Evolutionary conservation across 2,888 invertebrate genomes (phyloP).

Genomic region (Diarsia mendica): DNA sequence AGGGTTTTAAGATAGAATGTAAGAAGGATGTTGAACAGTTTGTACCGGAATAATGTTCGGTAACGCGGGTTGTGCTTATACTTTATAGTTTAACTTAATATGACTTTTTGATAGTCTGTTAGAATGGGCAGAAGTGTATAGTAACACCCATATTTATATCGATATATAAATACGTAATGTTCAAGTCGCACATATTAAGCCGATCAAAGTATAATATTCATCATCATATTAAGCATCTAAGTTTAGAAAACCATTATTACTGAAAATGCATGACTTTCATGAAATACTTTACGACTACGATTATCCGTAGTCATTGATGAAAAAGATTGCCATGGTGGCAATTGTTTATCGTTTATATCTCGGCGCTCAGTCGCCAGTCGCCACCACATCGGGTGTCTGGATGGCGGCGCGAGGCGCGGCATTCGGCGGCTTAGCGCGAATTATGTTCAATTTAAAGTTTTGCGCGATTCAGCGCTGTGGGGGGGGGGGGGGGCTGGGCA

Average conservation of each 20-base stretch:
- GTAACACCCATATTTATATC: background rate
- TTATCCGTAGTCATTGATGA: background rate
- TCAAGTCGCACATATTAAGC: background rate
- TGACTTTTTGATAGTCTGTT: background rate
- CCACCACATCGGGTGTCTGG: slow-evolving; percentile 1
- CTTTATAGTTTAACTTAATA: background rate
- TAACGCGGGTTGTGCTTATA: background rate
- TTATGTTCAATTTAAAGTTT: slow-evolving; percentile 72
- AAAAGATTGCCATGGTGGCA: background rate
- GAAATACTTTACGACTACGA: no score
- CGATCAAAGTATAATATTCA: no score
- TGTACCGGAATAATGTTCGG: no score
- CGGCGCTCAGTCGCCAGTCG: slow-evolving; percentile 12
- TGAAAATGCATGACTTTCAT: background rate
- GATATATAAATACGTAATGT: background rate
- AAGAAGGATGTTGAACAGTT: background rate
- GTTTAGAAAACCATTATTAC: background rate
- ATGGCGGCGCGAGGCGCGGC: slow-evolving; percentile 17
- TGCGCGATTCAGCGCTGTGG: slow-evolving; percentile 36
- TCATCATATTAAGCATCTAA: no score
- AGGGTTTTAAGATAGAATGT: background rate
- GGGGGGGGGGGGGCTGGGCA: background rate
- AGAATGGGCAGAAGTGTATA: background rate
- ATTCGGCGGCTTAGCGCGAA: slow-evolving; percentile 65
- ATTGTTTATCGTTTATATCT: background rate